Evolutionary conservation across 2,888 invertebrate species (phyloP).

Genomic region (Cantharis lateralis): DNA sequence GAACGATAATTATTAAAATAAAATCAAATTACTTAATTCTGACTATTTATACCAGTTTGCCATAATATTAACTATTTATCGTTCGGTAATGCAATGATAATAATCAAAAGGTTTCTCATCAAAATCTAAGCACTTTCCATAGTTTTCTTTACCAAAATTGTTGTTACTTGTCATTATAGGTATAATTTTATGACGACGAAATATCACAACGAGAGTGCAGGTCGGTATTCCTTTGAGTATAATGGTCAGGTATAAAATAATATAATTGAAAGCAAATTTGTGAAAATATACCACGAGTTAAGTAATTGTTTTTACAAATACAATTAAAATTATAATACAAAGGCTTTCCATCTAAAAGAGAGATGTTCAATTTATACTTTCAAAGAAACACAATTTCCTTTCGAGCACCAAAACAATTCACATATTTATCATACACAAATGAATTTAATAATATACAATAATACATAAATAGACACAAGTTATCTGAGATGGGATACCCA

Average conservation of each 20-base stretch:
- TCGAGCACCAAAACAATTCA: conserved; percentile 7
- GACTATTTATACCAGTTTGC: background rate
- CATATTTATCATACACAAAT: conserved; percentile 18
- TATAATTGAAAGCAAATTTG: background rate
- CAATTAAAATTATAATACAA: background rate
- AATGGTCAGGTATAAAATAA: background rate
- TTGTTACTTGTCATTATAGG: too few species aligned
- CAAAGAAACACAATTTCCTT: conserved; percentile 13
- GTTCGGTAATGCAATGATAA: background rate
- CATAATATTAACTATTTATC: background rate
- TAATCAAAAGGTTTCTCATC: background rate
- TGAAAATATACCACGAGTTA: background rate
- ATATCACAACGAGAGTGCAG: too few species aligned
- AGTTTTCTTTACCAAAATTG: too few species aligned
- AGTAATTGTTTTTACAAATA: background rate
- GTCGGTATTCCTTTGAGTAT: background rate
- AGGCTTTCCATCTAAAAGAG: background rate
- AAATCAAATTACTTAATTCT: background rate
- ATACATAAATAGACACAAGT: conserved; percentile 18
- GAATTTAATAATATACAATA: conserved; percentile 22
- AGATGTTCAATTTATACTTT: conserved; percentile 8
- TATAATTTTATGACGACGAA: too few species aligned
- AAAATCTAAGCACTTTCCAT: too few species aligned
- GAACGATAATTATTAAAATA: background rate
- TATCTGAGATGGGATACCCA: conserved; percentile 30